These are phyloP conservation scores for Drosophila sucinea DNA, from an alignment of 1,140 invertebrate species.

Conservation along the genomic window DNA sequence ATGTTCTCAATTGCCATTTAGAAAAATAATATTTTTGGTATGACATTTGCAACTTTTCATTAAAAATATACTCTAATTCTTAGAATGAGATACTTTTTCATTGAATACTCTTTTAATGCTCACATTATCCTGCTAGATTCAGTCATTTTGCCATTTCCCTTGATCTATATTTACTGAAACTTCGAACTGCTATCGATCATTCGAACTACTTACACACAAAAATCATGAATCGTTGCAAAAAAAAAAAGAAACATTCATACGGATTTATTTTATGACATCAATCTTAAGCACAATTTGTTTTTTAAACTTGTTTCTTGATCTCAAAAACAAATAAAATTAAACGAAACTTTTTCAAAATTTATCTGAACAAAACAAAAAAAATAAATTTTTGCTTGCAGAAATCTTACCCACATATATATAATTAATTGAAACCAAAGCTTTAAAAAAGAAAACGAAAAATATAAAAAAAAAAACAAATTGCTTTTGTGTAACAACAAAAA, in stretches of 20 bases:
- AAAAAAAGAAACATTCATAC: neutral
- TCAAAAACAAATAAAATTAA: slow-evolving; percentile 48
- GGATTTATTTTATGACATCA: slow-evolving; percentile 11
- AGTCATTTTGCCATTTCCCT: neutral
- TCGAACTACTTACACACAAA: neutral
- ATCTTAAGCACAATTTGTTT: neutral
- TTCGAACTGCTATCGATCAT: neutral
- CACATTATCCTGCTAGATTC: neutral
- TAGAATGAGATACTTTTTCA: neutral
- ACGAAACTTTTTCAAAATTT: slow-evolving; percentile 29
- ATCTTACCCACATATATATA: slow-evolving; percentile 34
- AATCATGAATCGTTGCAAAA: neutral
- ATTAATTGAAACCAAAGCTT: slow-evolving; percentile 77
- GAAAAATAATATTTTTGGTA: too few relatives aligned
- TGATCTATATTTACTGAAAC: slow-evolving; percentile 1
- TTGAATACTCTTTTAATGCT: neutral
- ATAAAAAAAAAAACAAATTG: slow-evolving; percentile 16
- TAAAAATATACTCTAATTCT: too few relatives aligned
- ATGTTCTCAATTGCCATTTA: too few relatives aligned
- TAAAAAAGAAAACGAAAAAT: slow-evolving; percentile 36
- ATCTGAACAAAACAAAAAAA: slow-evolving; percentile 19
- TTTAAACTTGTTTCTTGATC: slow-evolving; percentile 40
- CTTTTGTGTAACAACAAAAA: slow-evolving; percentile 28
- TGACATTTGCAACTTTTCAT: too few relatives aligned
- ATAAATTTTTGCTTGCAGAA: slow-evolving; percentile 64